Percentiles rank a stretch among this genome's conserved stretches.
These are phyloP conservation scores for Leucophenga montana DNA, from an alignment of 2,888 invertebrate genomes.

Conservation along the genomic window DNA sequence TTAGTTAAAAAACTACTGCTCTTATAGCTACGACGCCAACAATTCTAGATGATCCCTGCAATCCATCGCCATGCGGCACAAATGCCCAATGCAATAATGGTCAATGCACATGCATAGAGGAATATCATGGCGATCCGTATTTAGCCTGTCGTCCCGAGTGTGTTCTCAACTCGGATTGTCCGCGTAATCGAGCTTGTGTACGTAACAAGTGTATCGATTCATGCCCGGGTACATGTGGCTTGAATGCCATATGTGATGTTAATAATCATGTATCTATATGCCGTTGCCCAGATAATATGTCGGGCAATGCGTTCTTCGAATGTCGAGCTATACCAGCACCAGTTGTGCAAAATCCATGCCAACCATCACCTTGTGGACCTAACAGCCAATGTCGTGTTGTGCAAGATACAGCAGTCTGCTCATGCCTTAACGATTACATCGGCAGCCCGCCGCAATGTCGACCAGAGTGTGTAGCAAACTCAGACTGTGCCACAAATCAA, in stretches of 20 bases:
- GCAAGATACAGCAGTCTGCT: conserved; percentile 79
- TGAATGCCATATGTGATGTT: conserved; percentile 85
- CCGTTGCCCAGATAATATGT: conserved; percentile 82
- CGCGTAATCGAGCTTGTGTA: conserved; percentile 80
- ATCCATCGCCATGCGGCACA: conserved; percentile 84
- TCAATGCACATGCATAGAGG: conserved; percentile 80
- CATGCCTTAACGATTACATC: conserved; percentile 78
- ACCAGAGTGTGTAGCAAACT: conserved; percentile 82
- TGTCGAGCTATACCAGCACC: conserved; percentile 75
- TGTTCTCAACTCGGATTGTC: conserved; percentile 82
- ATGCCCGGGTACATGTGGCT: conserved; percentile 82
- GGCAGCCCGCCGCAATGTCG: conserved; percentile 83
- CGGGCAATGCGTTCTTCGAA: conserved; percentile 85
- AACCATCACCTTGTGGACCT: conserved; percentile 82
- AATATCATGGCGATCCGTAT: conserved; percentile 84
- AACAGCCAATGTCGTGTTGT: conserved; percentile 80
- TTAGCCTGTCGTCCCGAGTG: conserved; percentile 85
- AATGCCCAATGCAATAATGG: conserved; percentile 81
- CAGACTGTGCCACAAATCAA: conserved; percentile 79
- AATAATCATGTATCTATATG: conserved; percentile 86
- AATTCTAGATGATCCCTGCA: conserved; percentile 76
- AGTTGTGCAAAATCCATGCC: conserved; percentile 77
- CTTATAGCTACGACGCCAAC: conserved; percentile 57
- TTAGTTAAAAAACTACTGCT: neutral
- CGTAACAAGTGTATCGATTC: conserved; percentile 84